phyloP scores from a whole-genome alignment of 2,113 vertebrate species.

The Garra rufa region DNA sequence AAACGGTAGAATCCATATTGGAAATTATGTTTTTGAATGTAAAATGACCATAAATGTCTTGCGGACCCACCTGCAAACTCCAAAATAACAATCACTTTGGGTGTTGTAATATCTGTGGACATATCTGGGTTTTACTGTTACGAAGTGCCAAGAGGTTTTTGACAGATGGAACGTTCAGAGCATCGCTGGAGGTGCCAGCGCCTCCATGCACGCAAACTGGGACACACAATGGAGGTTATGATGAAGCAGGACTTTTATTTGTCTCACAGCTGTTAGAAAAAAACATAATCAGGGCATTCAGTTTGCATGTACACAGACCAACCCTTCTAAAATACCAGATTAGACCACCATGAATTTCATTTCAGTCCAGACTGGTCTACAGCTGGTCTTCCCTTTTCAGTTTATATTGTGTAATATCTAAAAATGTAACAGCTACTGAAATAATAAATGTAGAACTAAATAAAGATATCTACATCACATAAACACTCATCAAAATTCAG shows the following conservation, averaged over 20 bases:
- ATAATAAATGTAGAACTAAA: neutral
- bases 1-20: neutral
- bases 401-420: neutral
- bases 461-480: neutral
- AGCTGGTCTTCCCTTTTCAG: neutral
- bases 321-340: neutral
- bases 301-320: neutral
- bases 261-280: neutral
- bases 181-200: neutral
- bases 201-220: neutral
- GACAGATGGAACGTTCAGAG: neutral
- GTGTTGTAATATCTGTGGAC: neutral
- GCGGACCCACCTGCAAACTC: neutral
- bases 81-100: neutral
- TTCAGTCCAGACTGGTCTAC: neutral
- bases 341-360: neutral
- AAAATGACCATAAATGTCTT: neutral
- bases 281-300: neutral
- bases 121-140: neutral
- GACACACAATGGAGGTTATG: neutral
- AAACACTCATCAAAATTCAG: neutral
- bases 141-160: slow-evolving; percentile 5
- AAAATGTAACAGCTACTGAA: neutral
- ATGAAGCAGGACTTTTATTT: neutral
- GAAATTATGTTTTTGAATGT: neutral